Percentiles rank a stretch among this genome's conserved stretches.
phyloP scores from a whole-genome alignment of 2,888 invertebrate genomes.

The Hirudinaria manillensis region DNA sequence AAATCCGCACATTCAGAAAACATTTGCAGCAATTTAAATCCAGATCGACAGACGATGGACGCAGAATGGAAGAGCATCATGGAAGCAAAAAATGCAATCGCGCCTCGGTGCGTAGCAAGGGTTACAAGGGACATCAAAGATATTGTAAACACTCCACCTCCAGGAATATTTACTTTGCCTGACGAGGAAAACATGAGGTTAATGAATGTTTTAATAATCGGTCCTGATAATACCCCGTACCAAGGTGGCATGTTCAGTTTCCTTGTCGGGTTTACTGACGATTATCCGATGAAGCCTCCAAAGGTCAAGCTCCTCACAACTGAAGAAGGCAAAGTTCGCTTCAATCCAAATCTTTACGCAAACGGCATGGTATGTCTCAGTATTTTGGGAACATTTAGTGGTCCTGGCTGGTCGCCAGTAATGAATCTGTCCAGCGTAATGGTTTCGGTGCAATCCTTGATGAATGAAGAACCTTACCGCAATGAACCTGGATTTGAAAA shows the following conservation, averaged over 20 bases:
- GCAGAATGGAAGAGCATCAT: too few species aligned
- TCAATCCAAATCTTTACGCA: slow-evolving; percentile 64
- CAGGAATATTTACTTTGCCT: slow-evolving; percentile 59
- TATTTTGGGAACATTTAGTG: slow-evolving; percentile 60
- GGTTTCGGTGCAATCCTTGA: slow-evolving; percentile 61
- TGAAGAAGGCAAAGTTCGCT: slow-evolving; percentile 60
- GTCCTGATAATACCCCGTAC: slow-evolving; percentile 63
- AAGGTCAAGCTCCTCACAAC: slow-evolving; percentile 62
- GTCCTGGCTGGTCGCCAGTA: slow-evolving; percentile 61
- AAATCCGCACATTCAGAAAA: too few species aligned
- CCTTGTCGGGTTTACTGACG: slow-evolving; percentile 58
- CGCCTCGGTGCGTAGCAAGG: too few species aligned
- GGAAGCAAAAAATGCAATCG: too few species aligned
- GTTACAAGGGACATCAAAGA: slow-evolving; percentile 57
- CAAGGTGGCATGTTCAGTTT: slow-evolving; percentile 58
- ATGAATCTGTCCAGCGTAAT: slow-evolving; percentile 59
- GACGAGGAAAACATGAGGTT: slow-evolving; percentile 58
- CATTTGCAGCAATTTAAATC: too few species aligned
- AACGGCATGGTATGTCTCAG: slow-evolving; percentile 62
- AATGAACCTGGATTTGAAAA: slow-evolving; percentile 63
- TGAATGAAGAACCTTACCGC: slow-evolving; percentile 63
- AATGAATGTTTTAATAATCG: slow-evolving; percentile 60
- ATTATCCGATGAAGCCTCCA: slow-evolving; percentile 60
- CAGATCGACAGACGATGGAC: too few species aligned
- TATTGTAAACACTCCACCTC: slow-evolving; percentile 60